phyloP scores from a whole-genome alignment of 2,113 vertebrate genomes.

The Opisthocomus hoazin region DNA sequence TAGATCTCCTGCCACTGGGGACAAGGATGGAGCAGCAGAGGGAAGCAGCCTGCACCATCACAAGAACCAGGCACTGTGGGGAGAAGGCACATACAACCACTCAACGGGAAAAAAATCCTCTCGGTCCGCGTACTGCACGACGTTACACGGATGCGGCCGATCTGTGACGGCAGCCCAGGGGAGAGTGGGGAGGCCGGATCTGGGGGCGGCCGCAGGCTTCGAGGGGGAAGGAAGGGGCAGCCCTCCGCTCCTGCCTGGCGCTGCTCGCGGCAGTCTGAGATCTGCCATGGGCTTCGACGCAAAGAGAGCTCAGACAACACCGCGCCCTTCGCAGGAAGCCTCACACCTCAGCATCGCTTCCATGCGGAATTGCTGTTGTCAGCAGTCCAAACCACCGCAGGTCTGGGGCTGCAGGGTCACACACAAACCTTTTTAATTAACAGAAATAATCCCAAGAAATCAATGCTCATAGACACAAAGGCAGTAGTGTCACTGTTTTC shows the following conservation, averaged over 20 bases:
- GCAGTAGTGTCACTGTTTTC: neutral
- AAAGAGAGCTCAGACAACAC: neutral
- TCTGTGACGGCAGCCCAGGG: accelerated
- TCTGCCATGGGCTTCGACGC: accelerated
- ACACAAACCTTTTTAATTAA: neutral
- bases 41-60: neutral
- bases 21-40: neutral
- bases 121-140: accelerated
- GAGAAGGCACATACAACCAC: neutral
- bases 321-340: accelerated
- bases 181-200: neutral
- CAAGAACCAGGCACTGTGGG: neutral
- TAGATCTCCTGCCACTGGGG: too few relatives aligned
- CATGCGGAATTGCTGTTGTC: neutral
- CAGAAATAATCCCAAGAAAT: neutral
- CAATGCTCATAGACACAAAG: neutral
- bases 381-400: neutral
- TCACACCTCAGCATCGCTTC: neutral
- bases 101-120: neutral
- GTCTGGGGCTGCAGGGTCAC: neutral
- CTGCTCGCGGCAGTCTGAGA: neutral
- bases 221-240: neutral
- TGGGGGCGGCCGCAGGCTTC: accelerated
- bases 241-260: neutral
- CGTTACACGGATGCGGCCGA: accelerated